Evolutionary conservation across 2,113 vertebrate genomes (phyloP).

Genomic region (Malurus elegans): DNA sequence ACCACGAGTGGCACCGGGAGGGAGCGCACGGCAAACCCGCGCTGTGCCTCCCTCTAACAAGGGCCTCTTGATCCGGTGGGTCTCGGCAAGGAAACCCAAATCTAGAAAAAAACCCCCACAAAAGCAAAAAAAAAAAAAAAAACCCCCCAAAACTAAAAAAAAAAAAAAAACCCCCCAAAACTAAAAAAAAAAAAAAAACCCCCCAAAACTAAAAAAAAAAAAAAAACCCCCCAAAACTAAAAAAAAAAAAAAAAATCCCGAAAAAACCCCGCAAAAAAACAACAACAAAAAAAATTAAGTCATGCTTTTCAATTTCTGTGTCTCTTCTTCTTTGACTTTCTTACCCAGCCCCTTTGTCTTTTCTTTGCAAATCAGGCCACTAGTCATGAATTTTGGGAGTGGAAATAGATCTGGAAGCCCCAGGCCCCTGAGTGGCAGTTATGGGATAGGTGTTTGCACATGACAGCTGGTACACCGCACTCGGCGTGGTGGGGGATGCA

Average conservation of each 20-base stretch:
- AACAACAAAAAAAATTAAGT: neutral
- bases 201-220: too few relatives aligned
- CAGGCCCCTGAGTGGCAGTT: neutral
- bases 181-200: too few relatives aligned
- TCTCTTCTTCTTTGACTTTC: neutral
- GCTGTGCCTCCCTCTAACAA: neutral
- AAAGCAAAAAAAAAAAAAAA: neutral
- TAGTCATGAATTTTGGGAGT: neutral
- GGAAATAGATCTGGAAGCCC: neutral
- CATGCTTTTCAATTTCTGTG: neutral
- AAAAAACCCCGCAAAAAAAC: too few relatives aligned
- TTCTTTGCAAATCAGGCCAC: neutral
- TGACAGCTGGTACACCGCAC: rapidly evolving
- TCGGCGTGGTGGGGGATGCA: rapidly evolving
- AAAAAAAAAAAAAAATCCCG: neutral
- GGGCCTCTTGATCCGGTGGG: rapidly evolving
- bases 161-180: too few relatives aligned
- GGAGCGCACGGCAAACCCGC: rapidly evolving
- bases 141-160: neutral
- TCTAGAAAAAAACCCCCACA: neutral
- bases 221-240: neutral
- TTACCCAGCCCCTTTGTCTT: neutral
- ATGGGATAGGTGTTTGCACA: neutral
- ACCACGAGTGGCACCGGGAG: rapidly evolving
- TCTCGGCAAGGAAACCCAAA: neutral